phyloP scores from a whole-genome alignment of 2,888 invertebrate species.

The Phengaris arion region DNA sequence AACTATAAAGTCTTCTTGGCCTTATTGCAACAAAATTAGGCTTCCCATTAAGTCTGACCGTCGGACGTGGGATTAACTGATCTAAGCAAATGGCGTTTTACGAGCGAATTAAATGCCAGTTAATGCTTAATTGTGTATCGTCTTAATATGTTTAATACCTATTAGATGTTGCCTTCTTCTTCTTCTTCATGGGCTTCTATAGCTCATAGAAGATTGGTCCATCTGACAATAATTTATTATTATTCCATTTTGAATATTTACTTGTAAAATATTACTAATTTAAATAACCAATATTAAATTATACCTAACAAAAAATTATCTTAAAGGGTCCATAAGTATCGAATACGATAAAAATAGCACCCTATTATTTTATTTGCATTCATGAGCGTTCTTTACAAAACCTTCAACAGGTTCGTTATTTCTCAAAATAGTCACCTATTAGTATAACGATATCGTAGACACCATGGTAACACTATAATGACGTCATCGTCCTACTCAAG shows the following conservation, averaged over 20 bases:
- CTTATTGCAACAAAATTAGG: not conserved
- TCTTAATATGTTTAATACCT: not conserved
- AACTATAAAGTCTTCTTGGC: not conserved
- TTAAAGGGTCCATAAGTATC: not conserved
- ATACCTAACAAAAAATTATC: too few species aligned
- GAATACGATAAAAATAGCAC: not conserved
- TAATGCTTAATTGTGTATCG: not conserved
- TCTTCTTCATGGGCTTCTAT: too few species aligned
- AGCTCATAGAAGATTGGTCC: too few species aligned
- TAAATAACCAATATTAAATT: too few species aligned
- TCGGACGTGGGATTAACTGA: not conserved
- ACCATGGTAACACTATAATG: not conserved
- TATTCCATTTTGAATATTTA: too few species aligned
- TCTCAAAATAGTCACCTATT: conserved; percentile 5
- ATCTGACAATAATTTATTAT: too few species aligned
- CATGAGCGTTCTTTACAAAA: not conserved
- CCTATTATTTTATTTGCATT: not conserved
- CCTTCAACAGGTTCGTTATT: not conserved
- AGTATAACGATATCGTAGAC: not conserved
- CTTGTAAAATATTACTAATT: too few species aligned
- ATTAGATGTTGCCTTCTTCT: too few species aligned
- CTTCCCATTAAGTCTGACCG: not conserved
- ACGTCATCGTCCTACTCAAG: not conserved
- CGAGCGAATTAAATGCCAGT: conserved; percentile 11
- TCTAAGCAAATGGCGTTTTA: conserved; percentile 20